phyloP scores from a whole-genome alignment of 2,888 invertebrate species.

The Odontomyia ornata region DNA sequence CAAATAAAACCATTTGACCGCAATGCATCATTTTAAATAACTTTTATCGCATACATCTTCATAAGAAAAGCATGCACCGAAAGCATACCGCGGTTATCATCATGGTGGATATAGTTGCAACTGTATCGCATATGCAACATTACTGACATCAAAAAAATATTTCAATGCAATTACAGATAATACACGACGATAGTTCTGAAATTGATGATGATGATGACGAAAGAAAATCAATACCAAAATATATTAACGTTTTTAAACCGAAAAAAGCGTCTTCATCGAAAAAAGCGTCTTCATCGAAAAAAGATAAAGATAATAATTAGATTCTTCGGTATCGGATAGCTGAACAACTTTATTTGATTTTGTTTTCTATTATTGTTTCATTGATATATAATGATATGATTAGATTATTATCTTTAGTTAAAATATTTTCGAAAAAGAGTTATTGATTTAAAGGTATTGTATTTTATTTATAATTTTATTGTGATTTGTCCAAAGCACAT shows the following conservation, averaged over 20 bases:
- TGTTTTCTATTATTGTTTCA: slow-evolving; percentile 5
- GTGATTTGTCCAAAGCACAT: background rate
- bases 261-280: slow-evolving; percentile 22
- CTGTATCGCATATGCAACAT: background rate
- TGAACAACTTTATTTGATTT: background rate
- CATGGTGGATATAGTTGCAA: background rate
- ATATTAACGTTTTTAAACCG: slow-evolving; percentile 28
- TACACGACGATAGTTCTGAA: slow-evolving; percentile 46
- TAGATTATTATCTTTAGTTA: background rate
- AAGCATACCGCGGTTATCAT: background rate
- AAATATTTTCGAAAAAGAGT: background rate
- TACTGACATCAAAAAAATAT: slow-evolving; percentile 13
- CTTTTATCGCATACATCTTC: background rate
- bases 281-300: no score
- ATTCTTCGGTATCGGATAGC: background rate
- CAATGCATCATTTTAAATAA: background rate
- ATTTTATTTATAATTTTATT: background rate
- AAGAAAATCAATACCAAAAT: slow-evolving; percentile 41
- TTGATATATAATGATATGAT: background rate
- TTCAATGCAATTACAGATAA: slow-evolving; percentile 45
- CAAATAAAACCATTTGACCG: no score
- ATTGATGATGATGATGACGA: slow-evolving; percentile 38
- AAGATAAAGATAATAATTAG: no score
- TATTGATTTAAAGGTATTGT: slow-evolving; percentile 33
- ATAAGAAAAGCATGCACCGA: background rate